Evolutionary conservation across 30 jellyfish, hydroid and myxozoan species (phyloP), one percentile per base, ranked within the genome.

Genomic region (Catostylus mosaicus): DNA sequence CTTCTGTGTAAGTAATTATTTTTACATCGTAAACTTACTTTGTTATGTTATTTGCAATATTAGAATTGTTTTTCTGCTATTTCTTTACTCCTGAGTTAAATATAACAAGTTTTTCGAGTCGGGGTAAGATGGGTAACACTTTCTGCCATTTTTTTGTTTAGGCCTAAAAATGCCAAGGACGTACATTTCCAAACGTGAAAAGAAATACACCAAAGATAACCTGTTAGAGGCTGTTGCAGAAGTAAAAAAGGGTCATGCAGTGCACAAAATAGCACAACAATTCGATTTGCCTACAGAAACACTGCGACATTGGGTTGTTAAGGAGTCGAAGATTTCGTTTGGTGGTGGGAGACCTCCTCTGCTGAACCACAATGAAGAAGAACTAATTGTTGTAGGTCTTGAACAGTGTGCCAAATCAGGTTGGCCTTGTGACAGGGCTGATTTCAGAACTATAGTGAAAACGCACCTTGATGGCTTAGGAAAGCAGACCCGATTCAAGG

Each of bases 351-450:
- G 84, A 30, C 57, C 40, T 1, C 7, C 88, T 32, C 83, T 79
- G 23, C 47, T 79, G 68, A 60, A 30, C 73, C 11, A 59, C 2
- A 40, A 62, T 9, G 82, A 79, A 37, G 90, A 79, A 40, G 84
- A 79, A 59, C 82, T 61, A 1, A 29, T 79, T 1, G 90, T 79
- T 24, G 84, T 61, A 2, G 90, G 73, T 38, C 52, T 79, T 34
- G 50, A 38, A n/a, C 71, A 73, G 8, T 73, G 84, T 76, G 88
- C 88, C 4, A 52, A 27, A 33, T 14, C 26, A 11, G 83, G 90
- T 38, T 79, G 83, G 60, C 90, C 90, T 31, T 65, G 70, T 40
- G 83, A 65, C 69, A 30, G 73, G 40, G 67, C 33, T 11, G 90
- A 79, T 38, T 40, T 79, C 1, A 35, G 27, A 68, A 63, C 67